Conservation (phyloP, 2,888 invertebrate species). For the Lacanobia oleracea region DNA sequence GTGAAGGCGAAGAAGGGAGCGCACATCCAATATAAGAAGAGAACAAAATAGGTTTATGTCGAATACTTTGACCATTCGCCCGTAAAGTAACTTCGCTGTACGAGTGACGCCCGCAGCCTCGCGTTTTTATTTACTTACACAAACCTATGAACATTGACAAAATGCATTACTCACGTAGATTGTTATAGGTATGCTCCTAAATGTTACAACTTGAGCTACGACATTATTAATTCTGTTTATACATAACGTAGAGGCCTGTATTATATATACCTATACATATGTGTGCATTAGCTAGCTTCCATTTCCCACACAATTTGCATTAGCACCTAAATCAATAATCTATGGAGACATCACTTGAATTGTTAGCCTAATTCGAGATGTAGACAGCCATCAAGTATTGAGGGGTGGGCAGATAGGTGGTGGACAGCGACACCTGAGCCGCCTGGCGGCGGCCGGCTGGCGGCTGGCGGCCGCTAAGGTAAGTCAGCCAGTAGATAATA, state of each 20-base stretch:
- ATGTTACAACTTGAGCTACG: slow-evolving; percentile 21
- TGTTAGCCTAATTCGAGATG: slow-evolving; percentile 80
- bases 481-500: slow-evolving; percentile 72
- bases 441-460: slow-evolving; percentile 25
- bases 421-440: slow-evolving; percentile 63
- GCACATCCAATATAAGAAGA: slow-evolving; percentile 90
- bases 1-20: slow-evolving; percentile 85
- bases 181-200: slow-evolving; percentile 24
- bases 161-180: slow-evolving; percentile 59
- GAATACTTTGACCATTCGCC: slow-evolving; percentile 90
- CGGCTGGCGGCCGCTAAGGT: slow-evolving; percentile 58
- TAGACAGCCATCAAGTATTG: slow-evolving; percentile 84
- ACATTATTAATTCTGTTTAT: slow-evolving; percentile 50
- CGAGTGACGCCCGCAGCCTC: slow-evolving; percentile 81
- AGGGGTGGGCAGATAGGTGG: slow-evolving; percentile 72
- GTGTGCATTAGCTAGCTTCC: slow-evolving; percentile 42
- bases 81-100: slow-evolving; percentile 88
- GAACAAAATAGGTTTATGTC: slow-evolving; percentile 91
- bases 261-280: slow-evolving; percentile 20
- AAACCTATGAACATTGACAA: slow-evolving; percentile 56
- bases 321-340: slow-evolving; percentile 73
- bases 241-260: slow-evolving; percentile 28
- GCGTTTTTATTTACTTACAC: slow-evolving; percentile 60
- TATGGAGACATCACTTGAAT: slow-evolving; percentile 68
- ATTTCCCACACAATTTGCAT: slow-evolving; percentile 62